Evolutionary conservation across 2,888 invertebrate species (phyloP), one percentile per base, ranked within the genome.

Genomic region (Aspidiotus rigidus): DNA sequence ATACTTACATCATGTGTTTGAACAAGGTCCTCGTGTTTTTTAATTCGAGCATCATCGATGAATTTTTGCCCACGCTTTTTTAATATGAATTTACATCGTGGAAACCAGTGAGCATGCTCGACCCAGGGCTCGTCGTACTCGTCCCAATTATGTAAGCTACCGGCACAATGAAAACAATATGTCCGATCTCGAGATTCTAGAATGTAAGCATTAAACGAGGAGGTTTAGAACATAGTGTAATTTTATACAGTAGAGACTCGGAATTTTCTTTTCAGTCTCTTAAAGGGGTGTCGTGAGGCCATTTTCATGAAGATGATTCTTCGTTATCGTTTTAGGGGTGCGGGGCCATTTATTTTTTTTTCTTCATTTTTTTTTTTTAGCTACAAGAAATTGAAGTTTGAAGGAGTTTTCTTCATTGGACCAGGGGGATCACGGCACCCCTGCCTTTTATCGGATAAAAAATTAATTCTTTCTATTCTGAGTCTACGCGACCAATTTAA

Each of bases 131-230:
- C 87, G 78, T 97, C 96, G 70, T 85, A 84, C 59, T 86, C 85
- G 77, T 93, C 91, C 96, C 96, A 97, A 77, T 93, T 92, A 75
- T 92, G 89, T 7, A 97, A 81, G 0, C 95, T 95, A 59, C 94
- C 93, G 74, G 93, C 93, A 77, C 97, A 97, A 77, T 89, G 89
- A 78, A 91, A 96, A 77, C 96, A 97, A 71, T 91, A 85, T 0
- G 94, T 93, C 76, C 92, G 88, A n/a, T 49, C 49, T 49, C n/a
- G 11, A n/a, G 49, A 11, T 49, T 49, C 49, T 49, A 6, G 10
- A 28, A 28, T 5, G 28, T 28, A 28, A 28, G 28, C 1, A 28
- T 28, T 28, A 1, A 49, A 49, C 49, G 11, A 49, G 49, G n/a
- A 49, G 49, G 6, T 13, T 49, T 3, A 49, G 10, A 13, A 49